A percentile compares a stretch with the other conserved stretches of the same genome.
Evolutionary conservation across 2,113 vertebrate genomes (phyloP).

Genomic region (Chauna torquata): DNA sequence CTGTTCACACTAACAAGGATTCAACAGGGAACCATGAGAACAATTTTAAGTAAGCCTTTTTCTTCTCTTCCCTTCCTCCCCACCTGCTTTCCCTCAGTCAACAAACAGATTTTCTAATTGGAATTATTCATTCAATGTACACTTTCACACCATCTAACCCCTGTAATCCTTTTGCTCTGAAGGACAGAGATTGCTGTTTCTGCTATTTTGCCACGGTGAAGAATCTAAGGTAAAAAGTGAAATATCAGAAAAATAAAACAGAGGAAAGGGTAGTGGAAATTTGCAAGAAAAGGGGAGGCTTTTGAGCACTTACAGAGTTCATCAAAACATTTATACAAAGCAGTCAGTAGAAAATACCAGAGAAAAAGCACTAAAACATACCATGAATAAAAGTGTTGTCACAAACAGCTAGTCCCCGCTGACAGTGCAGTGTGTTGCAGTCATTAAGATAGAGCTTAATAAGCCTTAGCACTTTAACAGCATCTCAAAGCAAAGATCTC

Average conservation of each 20-base stretch:
- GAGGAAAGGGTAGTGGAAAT: not conserved
- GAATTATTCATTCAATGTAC: not conserved
- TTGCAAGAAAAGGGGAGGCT: not conserved
- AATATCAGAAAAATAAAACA: not conserved
- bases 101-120: constrained; percentile 9
- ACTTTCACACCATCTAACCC: not conserved
- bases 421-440: not conserved
- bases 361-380: not conserved
- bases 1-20: not conserved
- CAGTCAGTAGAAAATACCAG: not conserved
- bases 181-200: not conserved
- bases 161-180: constrained; percentile 4
- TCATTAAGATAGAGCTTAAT: not conserved
- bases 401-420: not conserved
- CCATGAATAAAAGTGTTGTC: not conserved
- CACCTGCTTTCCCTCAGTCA: not conserved
- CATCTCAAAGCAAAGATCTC: constrained; percentile 1
- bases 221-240: not conserved
- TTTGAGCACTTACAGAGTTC: not conserved
- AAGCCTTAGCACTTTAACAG: not conserved
- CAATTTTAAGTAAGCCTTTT: not conserved
- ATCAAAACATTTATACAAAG: constrained; percentile 19
- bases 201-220: not conserved
- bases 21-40: not conserved
- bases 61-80: not conserved